Evolutionary conservation across 2,113 vertebrate genomes (phyloP).

Genomic region (Cettia cetti): DNA sequence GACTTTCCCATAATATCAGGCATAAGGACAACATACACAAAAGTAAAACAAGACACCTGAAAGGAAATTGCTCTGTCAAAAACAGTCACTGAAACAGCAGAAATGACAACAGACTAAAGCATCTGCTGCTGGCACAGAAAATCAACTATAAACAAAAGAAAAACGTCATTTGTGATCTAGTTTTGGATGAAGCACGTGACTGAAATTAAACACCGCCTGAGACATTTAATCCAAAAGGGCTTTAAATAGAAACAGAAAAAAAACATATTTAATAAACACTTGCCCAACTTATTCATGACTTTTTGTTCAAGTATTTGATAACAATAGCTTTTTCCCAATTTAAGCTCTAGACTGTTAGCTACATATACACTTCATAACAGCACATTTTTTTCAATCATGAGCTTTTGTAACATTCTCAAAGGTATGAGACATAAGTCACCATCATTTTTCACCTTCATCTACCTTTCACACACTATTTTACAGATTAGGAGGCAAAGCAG

Average conservation of each 20-base stretch:
- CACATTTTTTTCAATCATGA: not conserved
- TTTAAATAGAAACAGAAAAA: not conserved
- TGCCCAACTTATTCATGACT: not conserved
- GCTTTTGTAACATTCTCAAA: not conserved
- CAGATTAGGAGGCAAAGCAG: not conserved
- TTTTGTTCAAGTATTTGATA: not conserved
- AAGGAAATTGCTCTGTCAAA: slow-evolving; percentile 40
- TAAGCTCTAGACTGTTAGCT: not conserved
- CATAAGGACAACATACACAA: not conserved
- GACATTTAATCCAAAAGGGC: not conserved
- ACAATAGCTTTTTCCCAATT: not conserved
- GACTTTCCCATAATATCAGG: not conserved
- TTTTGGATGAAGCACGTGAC: not conserved
- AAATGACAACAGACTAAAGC: slow-evolving; percentile 38
- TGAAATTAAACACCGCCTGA: not conserved
- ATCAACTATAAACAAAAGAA: slow-evolving; percentile 6
- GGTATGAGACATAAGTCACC: not conserved
- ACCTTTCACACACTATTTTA: not conserved
- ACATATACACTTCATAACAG: not conserved
- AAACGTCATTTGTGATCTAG: not conserved
- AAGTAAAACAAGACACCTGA: slow-evolving; percentile 35
- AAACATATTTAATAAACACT: not conserved
- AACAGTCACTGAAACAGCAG: slow-evolving; percentile 7
- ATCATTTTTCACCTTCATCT: slow-evolving; percentile 1
- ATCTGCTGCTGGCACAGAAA: not conserved